These are phyloP conservation scores for Tetrax tetrax DNA, from an alignment of 2,113 vertebrate genomes.

Conservation along the genomic window DNA sequence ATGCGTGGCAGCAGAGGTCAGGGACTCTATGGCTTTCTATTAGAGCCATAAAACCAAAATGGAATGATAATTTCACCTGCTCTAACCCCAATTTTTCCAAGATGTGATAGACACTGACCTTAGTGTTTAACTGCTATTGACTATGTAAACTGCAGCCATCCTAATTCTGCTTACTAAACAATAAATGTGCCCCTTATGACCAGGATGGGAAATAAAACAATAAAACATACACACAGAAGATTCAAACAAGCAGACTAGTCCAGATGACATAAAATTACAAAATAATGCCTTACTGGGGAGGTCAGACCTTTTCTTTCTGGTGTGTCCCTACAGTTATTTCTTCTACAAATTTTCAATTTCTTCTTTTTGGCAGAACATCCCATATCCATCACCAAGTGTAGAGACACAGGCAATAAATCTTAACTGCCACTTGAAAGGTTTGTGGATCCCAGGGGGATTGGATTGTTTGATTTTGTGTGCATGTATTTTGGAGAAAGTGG, in stretches of 20 bases:
- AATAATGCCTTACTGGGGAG: conserved; percentile 54
- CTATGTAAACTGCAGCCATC: conserved; percentile 73
- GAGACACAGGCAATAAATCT: conserved; percentile 55
- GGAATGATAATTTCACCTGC: conserved; percentile 81
- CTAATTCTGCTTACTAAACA: conserved; percentile 78
- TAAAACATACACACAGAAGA: conserved; percentile 45
- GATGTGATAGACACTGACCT: conserved; percentile 77
- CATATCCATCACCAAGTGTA: conserved; percentile 23
- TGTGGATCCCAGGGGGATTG: background rate
- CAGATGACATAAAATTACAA: conserved; percentile 68
- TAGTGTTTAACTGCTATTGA: conserved; percentile 77
- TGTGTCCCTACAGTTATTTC: conserved; percentile 39
- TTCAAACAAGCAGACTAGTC: conserved; percentile 56
- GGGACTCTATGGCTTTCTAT: conserved; percentile 73
- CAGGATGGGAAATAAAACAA: conserved; percentile 65
- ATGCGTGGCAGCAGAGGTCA: conserved; percentile 73
- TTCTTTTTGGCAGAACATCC: conserved; percentile 31
- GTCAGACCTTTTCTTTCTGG: conserved; percentile 46
- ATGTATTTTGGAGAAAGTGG: background rate
- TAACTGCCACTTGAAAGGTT: conserved; percentile 12
- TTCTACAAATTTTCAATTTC: conserved; percentile 51
- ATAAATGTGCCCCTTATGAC: conserved; percentile 60
- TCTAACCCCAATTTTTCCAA: conserved; percentile 80
- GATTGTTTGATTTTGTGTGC: background rate
- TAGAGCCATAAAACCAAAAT: conserved; percentile 76